Evolutionary conservation across 1,140 invertebrate species (phyloP), one percentile per base, ranked within the genome.

Genomic region (Brachionus paranguensis): DNA sequence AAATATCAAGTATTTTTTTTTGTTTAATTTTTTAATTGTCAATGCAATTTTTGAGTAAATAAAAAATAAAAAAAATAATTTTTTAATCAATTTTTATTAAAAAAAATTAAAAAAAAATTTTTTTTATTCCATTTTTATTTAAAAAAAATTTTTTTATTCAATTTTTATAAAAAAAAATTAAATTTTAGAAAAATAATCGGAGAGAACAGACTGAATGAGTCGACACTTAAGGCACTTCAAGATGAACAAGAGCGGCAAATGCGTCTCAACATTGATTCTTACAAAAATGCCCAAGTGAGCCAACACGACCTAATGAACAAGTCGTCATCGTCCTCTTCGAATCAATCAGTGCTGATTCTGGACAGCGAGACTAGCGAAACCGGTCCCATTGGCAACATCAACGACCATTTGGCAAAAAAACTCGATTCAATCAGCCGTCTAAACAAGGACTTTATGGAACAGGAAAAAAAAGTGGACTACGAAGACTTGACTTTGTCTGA

Each of bases 211-310:
- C 27, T 81, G 5, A 81, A 81, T 33, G 78, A 81, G 20, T 60
- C 78, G 2, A 81, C 78, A 14, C 43, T 81, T n/a, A 60, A 47
- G 27, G 78, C 78, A 7, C 41, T 81, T 20, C 53, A 81, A 47
- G 78, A 81, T n/a, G 78, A 81, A 27, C 78, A 81, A 68, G 78
- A 81, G 27, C 53, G 78, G 20, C 78, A 81, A 81, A 81, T 81
- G 64, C 78, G 33, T 24, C 33, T 60, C 17, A 68, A 60, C 27
- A 60, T 64, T 12, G 53, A 81, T 27, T 29, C 33, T 8, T 72
- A 72, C 41, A 72, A 72, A 24, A 64, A 79, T 60, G 76, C 76
- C 24, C 50, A 79, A 20, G 12, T 53, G 41, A n/a, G 33, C 17
- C 68, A 72, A 53, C 43, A 50, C 3, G 72, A 76, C n/a, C 24